Conservation (phyloP, 2,888 invertebrate genomes). For the Patella caerulea region DNA sequence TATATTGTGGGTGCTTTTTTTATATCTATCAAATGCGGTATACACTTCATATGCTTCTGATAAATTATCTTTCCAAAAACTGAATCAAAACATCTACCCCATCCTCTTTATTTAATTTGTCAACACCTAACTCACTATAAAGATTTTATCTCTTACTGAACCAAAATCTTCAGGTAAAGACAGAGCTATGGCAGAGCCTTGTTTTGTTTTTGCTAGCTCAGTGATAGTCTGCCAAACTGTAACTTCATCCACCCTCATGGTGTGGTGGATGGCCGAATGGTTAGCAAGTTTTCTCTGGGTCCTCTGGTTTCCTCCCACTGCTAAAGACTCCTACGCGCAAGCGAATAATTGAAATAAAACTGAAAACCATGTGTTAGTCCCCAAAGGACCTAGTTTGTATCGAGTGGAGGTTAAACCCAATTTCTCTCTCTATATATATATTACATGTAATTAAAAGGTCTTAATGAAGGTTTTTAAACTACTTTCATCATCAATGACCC, state of each 20-base stretch:
- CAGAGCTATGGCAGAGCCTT: constrained; percentile 24
- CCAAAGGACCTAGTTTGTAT: no score
- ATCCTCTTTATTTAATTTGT: constrained; percentile 30
- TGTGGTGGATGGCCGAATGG: no score
- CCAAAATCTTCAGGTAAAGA: constrained; percentile 29
- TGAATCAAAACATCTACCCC: constrained; percentile 21
- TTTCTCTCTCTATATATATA: no score
- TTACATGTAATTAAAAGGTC: no score
- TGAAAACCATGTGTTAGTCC: no score
- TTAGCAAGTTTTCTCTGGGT: no score
- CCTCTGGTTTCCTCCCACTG: no score
- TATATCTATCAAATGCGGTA: constrained; percentile 34
- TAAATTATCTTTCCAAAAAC: constrained; percentile 34
- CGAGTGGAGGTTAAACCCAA: no score
- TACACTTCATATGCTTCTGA: constrained; percentile 35
- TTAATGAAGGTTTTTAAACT: no score
- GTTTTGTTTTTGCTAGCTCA: constrained; percentile 17
- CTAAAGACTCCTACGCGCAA: no score
- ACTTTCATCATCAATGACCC: no score
- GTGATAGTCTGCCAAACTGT: neutral
- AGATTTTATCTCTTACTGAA: constrained; percentile 29
- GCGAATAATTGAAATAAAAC: no score
- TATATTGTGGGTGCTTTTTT: neutral
- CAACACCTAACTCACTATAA: constrained; percentile 29
- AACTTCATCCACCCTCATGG: neutral